Evolutionary conservation across 1,140 invertebrate species (phyloP).

Genomic region (Caenorhabditis elegans): WBcel235 BX284605.5:8857001-8857500

Average conservation of each 20-base stretch:
- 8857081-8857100: constrained; percentile 24
- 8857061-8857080: constrained; percentile 10
- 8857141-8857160: not conserved
- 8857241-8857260: not conserved
- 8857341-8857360: constrained; percentile 50
- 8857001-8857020: not conserved
- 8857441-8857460: constrained; percentile 22
- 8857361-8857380: constrained; percentile 53
- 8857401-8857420: not conserved
- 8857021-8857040: not conserved
- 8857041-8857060: constrained; percentile 28
- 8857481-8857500: constrained; percentile 24
- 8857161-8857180: not conserved
- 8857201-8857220: not conserved
- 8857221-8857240: not conserved
- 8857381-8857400: constrained; percentile 3
- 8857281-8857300: not conserved
- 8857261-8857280: not conserved
- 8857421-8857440: not conserved
- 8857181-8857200: not conserved
- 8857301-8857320: constrained; percentile 6
- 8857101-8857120: not conserved
- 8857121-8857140: constrained; percentile 18
- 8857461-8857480: not conserved
- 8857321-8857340: constrained; percentile 42